Conservation (phyloP, 2,888 invertebrate genomes). For the Drosophila neonasuta region DNA sequence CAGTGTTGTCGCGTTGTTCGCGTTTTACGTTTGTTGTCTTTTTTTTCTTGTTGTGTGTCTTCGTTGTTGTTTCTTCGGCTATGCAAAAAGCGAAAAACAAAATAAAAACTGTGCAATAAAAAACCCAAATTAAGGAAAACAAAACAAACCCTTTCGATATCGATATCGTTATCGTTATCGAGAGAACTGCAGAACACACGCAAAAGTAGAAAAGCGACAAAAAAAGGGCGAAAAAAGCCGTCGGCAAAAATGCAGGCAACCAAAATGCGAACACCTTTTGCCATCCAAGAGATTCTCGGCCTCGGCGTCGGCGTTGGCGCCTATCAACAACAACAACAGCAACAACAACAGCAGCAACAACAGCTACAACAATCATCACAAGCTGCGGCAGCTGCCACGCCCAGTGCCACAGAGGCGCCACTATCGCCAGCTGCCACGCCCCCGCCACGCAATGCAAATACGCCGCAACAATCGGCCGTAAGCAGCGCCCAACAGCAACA, state of each 20-base stretch:
- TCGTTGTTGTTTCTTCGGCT: conserved; percentile 22
- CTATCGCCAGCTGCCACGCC: conserved; percentile 68
- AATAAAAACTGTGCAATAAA: conserved; percentile 55
- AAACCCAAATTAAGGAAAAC: neutral
- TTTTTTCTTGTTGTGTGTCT: conserved; percentile 5
- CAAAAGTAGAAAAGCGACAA: neutral
- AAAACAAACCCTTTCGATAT: neutral
- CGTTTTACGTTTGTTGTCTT: neutral
- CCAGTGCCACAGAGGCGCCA: conserved; percentile 70
- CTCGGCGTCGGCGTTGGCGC: conserved; percentile 79
- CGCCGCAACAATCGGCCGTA: conserved; percentile 56
- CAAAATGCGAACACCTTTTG: conserved; percentile 82
- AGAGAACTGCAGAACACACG: neutral
- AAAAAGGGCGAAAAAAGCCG: conserved; percentile 25
- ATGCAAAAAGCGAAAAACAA: conserved; percentile 15
- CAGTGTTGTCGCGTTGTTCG: conserved; percentile 1
- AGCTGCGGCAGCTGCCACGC: conserved; percentile 68
- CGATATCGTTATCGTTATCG: neutral
- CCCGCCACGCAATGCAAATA: conserved; percentile 62
- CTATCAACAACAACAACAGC: conserved; percentile 71
- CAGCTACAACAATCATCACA: conserved; percentile 43
- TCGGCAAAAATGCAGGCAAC: conserved; percentile 81
- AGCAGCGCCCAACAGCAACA: conserved; percentile 35
- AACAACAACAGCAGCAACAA: conserved; percentile 55
- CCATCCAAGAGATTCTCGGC: conserved; percentile 82